phyloP scores from a whole-genome alignment of 2,113 vertebrate species.

The Ciconia stormi region DNA sequence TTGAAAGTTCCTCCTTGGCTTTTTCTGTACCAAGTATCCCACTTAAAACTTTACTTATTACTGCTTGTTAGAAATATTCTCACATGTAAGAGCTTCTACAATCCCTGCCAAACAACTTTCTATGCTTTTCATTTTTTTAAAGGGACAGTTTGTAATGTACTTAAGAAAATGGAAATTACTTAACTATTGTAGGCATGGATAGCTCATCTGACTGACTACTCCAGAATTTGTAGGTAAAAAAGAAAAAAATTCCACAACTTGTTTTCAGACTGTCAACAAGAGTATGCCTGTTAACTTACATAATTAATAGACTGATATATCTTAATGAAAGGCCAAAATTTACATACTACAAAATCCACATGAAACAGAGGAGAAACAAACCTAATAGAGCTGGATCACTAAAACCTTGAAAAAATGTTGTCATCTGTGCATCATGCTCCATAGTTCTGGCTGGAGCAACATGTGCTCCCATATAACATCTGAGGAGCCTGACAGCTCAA shows the following conservation, averaged over 20 bases:
- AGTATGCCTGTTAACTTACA: not conserved
- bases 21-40: not conserved
- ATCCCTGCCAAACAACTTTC: not conserved
- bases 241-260: not conserved
- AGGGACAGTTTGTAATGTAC: not conserved
- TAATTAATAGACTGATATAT: not conserved
- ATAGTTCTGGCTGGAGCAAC: not conserved
- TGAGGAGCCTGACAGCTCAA: not conserved
- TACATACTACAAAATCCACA: not conserved
- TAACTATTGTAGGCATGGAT: not conserved
- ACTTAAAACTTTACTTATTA: constrained; percentile 33
- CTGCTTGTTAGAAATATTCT: constrained; percentile 3
- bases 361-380: not conserved
- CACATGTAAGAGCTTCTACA: not conserved
- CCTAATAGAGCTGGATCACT: not conserved
- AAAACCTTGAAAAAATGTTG: not conserved
- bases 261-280: not conserved
- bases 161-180: constrained; percentile 20
- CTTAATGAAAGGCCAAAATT: not conserved
- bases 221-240: not conserved
- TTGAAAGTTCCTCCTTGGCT: not conserved
- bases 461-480: not conserved
- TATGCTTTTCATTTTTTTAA: not conserved
- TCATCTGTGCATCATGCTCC: not conserved
- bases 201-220: not conserved